phyloP scores from a whole-genome alignment of 2,888 invertebrate genomes.

The Dinocampus coccinellae region DNA sequence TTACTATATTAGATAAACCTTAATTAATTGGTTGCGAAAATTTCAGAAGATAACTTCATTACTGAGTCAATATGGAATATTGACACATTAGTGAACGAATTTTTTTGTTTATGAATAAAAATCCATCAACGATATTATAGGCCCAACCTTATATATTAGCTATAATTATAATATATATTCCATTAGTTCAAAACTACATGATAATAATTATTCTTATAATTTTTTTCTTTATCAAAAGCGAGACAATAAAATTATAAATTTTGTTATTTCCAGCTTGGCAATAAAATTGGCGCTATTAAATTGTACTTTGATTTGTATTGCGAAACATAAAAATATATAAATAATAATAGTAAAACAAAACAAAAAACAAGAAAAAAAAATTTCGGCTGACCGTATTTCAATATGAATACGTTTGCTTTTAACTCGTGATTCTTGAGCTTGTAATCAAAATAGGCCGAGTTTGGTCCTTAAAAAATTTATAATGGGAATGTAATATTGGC shows the following conservation, averaged over 20 bases:
- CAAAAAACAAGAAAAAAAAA: too few relatives aligned
- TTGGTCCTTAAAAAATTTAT: conserved; percentile 82
- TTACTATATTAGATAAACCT: conserved; percentile 14
- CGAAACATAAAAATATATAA: not conserved
- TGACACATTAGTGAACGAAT: conserved; percentile 10
- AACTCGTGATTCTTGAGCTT: conserved; percentile 12
- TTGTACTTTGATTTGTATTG: conserved; percentile 7
- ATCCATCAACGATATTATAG: not conserved
- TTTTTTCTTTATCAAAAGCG: not conserved
- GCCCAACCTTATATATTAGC: not conserved
- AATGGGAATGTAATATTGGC: conserved; percentile 86
- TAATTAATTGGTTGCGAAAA: conserved; percentile 20
- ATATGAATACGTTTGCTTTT: too few relatives aligned
- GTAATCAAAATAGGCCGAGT: conserved; percentile 75
- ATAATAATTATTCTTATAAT: not conserved
- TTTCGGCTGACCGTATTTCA: too few relatives aligned
- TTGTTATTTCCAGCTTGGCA: conserved; percentile 2
- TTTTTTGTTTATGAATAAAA: not conserved
- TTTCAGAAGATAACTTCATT: not conserved
- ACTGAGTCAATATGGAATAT: not conserved
- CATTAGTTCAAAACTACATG: not conserved
- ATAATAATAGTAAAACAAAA: too few relatives aligned
- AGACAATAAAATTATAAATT: not conserved
- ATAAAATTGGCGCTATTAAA: conserved; percentile 27
- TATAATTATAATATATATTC: not conserved